A percentile compares a stretch with the other conserved stretches of the same genome.
Evolutionary conservation across 1,140 invertebrate species (phyloP).

Genomic region (Drosophila setifemur): DNA sequence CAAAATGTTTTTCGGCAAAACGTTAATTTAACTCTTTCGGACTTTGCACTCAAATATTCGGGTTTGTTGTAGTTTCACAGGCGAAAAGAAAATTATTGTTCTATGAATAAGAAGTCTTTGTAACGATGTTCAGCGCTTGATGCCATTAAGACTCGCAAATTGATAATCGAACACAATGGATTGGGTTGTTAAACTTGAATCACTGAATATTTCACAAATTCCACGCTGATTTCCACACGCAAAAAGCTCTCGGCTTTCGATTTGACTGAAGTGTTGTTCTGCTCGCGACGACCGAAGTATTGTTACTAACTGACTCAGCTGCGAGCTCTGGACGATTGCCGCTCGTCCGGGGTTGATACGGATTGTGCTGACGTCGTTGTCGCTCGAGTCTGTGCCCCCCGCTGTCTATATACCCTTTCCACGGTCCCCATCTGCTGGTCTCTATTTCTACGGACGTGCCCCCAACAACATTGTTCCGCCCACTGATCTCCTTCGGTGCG

Average conservation of each 20-base stretch:
- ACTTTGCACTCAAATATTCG: slow-evolving; percentile 43
- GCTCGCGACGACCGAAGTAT: slow-evolving; percentile 65
- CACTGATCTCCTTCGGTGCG: not conserved
- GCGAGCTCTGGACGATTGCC: slow-evolving; percentile 35
- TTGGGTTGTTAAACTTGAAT: slow-evolving; percentile 4
- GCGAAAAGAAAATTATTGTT: slow-evolving; percentile 56
- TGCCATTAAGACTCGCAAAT: slow-evolving; percentile 72
- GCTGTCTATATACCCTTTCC: not conserved
- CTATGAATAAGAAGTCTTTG: slow-evolving; percentile 77
- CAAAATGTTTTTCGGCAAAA: slow-evolving; percentile 38
- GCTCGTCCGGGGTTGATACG: slow-evolving; percentile 26
- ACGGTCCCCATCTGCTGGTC: slow-evolving; percentile 17
- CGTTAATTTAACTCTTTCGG: slow-evolving; percentile 8
- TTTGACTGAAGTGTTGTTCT: slow-evolving; percentile 56
- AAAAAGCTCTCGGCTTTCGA: not conserved
- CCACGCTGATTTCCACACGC: slow-evolving; percentile 47
- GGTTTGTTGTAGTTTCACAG: slow-evolving; percentile 25
- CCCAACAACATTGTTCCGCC: slow-evolving; percentile 40
- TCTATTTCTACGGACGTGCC: slow-evolving; percentile 48
- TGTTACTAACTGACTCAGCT: slow-evolving; percentile 62
- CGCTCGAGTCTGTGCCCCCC: not conserved
- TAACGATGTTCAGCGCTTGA: slow-evolving; percentile 62
- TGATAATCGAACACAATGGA: not conserved
- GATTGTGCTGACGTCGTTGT: slow-evolving; percentile 37
- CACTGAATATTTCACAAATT: slow-evolving; percentile 66